Conservation (phyloP, 2,888 invertebrate genomes). For the Yponomeuta cagnagella region DNA sequence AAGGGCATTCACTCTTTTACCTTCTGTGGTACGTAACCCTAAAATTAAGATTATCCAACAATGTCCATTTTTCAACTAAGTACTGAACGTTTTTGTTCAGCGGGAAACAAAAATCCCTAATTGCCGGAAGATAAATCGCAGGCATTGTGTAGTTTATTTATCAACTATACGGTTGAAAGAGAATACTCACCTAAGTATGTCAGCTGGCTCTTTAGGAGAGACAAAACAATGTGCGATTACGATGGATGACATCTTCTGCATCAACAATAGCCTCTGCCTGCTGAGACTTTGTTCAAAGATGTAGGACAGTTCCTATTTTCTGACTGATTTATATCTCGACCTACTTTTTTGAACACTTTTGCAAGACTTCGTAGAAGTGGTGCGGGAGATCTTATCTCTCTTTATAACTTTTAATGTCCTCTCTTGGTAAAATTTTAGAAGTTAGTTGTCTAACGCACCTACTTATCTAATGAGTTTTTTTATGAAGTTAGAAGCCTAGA, state of each 20-base stretch:
- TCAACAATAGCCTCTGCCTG: background rate
- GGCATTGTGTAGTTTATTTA: background rate
- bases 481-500: too few species aligned
- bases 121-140: constrained; percentile 8
- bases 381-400: background rate
- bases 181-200: background rate
- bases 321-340: background rate
- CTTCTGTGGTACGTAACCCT: too few species aligned
- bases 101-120: background rate
- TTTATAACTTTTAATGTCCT: too few species aligned
- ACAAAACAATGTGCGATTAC: background rate
- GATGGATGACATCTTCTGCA: background rate
- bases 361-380: background rate
- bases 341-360: background rate
- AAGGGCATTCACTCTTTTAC: too few species aligned
- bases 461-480: too few species aligned
- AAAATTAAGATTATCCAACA: background rate
- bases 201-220: background rate
- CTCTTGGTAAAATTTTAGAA: too few species aligned
- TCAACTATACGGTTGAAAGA: background rate
- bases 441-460: too few species aligned
- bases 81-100: background rate
- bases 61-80: background rate
- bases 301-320: background rate
- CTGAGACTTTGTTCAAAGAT: background rate